These are phyloP conservation scores for Terrapene triunguis DNA, from an alignment of 2,113 vertebrate species.

Conservation along the genomic window DNA sequence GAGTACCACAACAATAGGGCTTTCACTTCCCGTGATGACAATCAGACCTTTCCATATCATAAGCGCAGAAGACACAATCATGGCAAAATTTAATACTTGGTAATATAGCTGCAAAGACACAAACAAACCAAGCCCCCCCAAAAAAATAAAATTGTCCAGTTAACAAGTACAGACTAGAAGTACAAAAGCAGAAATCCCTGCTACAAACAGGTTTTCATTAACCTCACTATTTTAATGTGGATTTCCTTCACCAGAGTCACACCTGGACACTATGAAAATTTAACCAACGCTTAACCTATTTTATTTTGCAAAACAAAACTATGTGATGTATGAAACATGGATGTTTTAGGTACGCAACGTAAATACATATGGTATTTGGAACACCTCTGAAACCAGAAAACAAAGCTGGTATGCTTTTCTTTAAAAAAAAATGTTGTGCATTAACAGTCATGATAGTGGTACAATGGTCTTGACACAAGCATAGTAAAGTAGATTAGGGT, in stretches of 20 bases:
- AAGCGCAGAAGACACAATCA: constrained; percentile 86
- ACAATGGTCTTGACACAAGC: background rate
- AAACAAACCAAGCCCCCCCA: background rate
- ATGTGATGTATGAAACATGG: background rate
- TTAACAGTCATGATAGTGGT: background rate
- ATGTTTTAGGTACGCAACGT: background rate
- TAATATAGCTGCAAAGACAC: constrained; percentile 80
- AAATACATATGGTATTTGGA: background rate
- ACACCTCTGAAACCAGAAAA: background rate
- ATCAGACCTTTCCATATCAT: constrained; percentile 89
- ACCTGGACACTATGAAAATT: background rate
- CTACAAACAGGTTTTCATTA: background rate
- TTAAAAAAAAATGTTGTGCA: background rate
- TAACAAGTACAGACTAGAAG: background rate
- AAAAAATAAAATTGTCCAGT: background rate
- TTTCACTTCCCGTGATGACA: constrained; percentile 84
- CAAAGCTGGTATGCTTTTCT: background rate
- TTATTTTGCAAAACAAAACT: background rate
- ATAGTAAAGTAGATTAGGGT: background rate
- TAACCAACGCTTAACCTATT: background rate
- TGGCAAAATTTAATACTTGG: constrained; percentile 85
- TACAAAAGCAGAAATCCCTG: background rate
- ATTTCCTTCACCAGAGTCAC: background rate
- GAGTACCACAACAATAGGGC: constrained; percentile 86
- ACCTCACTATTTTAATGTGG: background rate